Evolutionary conservation across 2,888 invertebrate species (phyloP).

Genomic region (Cancer borealis): DNA sequence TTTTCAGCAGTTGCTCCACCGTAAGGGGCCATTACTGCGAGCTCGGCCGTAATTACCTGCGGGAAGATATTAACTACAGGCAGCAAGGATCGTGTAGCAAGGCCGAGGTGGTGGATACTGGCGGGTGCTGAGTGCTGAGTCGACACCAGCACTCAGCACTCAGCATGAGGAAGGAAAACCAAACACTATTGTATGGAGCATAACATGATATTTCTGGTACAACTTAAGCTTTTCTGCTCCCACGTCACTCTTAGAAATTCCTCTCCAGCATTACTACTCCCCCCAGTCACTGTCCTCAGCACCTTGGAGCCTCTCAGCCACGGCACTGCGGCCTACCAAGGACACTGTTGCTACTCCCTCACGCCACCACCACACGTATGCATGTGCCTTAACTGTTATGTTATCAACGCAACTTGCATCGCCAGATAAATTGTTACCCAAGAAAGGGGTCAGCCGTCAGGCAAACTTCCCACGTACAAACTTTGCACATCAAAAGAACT

Average conservation of each 20-base stretch:
- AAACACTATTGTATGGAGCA: neutral
- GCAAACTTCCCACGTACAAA: conserved; percentile 37
- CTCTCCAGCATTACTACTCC: neutral
- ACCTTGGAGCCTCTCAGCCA: neutral
- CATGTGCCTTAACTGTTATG: neutral
- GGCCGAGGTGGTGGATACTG: neutral
- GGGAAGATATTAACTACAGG: neutral
- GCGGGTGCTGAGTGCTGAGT: neutral
- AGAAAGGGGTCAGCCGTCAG: conserved; percentile 6
- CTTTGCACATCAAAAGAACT: conserved; percentile 33
- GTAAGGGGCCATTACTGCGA: conserved; percentile 1
- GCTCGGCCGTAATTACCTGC: neutral
- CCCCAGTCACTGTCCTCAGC: neutral
- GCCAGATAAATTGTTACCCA: neutral
- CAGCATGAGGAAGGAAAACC: neutral
- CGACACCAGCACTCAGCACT: neutral
- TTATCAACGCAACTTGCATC: conserved; percentile 3
- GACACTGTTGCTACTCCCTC: neutral
- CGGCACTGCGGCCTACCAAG: neutral
- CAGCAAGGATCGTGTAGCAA: neutral
- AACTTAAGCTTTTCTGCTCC: neutral
- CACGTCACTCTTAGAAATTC: neutral
- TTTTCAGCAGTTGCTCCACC: conserved; percentile 30
- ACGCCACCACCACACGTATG: neutral
- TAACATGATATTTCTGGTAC: neutral